Evolutionary conservation across 1,140 invertebrate genomes (phyloP), one percentile per base, ranked within the genome.

Genomic region (Bactericera cockerelli): DNA sequence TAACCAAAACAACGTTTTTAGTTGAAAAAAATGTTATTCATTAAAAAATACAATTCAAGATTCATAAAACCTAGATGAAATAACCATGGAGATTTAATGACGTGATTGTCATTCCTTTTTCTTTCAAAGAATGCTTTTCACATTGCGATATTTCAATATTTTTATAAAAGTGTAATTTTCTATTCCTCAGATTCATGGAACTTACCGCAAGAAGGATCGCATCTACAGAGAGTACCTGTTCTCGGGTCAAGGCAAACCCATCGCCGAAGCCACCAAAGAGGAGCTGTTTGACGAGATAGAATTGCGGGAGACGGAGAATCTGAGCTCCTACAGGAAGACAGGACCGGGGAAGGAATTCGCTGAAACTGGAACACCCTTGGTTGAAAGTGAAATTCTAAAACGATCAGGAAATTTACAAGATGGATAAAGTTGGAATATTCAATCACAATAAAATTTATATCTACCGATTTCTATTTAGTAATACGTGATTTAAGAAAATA

Each of bases 161-260:
- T n/a, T 28, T 39, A 14, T 55, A 2, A 6, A 24, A 26, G 8
- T 22, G 26, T 26, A 31, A 26, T 63, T 57, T 63, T 22, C 31
- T 63, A 62, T 63, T 63, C 72, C 72, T n/a, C 67, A 81, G 79
- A 66, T 83, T 11, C 82, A 85, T 61, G 82, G 81, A 13, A 86
- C 84, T 1, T 77, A 77, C 64, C 72, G 81, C 58, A 75, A 75
- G 63, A 76, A 76, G 53, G 77, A 84, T 65, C 68, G 77, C 13
- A 74, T 81, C 21, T 86, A 86, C 65, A 78, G 73, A 0, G 83
- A 86, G 67, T 76, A 82, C 24, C 81, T 79, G 4, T 85, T 75
- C 69, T 79, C 76, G 59, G 79, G 79, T 59, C 74, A 65, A 65
- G 79, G 79, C 2, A 79, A 78, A 68, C 64, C 69, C 1, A 31